Percentiles rank a stretch among this genome's conserved stretches.
Conservation (phyloP, 2,797 vertebrate genomes). For the Phyllotis vaccarum region DNA sequence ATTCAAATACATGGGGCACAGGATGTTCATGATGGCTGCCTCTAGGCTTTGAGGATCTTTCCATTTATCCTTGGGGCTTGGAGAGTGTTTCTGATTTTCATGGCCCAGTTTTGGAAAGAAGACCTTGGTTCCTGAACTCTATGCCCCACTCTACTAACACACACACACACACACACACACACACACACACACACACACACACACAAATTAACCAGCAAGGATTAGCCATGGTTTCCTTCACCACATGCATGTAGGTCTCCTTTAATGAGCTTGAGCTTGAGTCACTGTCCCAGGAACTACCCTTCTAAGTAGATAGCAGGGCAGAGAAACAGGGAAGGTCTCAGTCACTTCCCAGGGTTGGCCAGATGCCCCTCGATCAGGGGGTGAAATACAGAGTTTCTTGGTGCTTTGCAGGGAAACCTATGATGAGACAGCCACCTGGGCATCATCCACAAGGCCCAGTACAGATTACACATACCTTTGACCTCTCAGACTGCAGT, state of each 20-base stretch:
- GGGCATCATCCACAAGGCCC: not conserved
- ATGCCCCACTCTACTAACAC: not conserved
- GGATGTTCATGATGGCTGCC: not conserved
- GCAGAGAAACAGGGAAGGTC: not conserved
- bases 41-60: not conserved
- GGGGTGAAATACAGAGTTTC: not conserved
- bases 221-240: not conserved
- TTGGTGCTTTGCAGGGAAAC: not conserved
- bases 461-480: not conserved
- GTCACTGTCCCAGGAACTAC: not conserved
- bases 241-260: slow-evolving; percentile 41
- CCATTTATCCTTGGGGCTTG: not conserved
- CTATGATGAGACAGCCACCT: not conserved
- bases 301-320: not conserved
- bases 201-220: not conserved
- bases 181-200: not conserved
- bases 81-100: not conserved
- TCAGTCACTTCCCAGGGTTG: not conserved
- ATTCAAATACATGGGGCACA: not conserved
- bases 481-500: not conserved
- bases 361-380: not conserved
- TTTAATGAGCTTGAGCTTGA: slow-evolving; percentile 65
- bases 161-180: not conserved
- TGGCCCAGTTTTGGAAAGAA: not conserved
- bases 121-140: not conserved